These are phyloP conservation scores for Lasiurus borealis DNA, from an alignment of 2,113 vertebrate species.

Conservation along the genomic window DNA sequence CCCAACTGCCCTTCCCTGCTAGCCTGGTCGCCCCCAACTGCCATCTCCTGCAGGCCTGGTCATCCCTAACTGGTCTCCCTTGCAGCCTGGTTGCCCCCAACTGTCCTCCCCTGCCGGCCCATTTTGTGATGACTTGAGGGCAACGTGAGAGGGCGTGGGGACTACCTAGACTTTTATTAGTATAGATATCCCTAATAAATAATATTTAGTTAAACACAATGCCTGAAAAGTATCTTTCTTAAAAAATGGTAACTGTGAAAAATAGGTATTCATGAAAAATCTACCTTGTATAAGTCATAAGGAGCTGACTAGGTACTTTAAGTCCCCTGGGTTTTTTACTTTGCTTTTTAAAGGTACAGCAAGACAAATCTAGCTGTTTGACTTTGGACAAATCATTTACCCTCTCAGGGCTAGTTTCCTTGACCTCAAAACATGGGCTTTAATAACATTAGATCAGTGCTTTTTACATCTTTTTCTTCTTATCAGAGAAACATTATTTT, in stretches of 20 bases:
- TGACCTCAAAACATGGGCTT: neutral
- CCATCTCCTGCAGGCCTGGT: no score
- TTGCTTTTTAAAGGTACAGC: neutral
- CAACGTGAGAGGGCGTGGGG: no score
- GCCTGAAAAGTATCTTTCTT: neutral
- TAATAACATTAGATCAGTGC: neutral
- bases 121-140: no score
- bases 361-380: neutral
- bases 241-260: slow-evolving; percentile 43
- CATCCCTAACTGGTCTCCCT: no score
- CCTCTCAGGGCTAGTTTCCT: neutral
- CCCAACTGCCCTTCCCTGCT: no score
- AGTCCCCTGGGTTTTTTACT: neutral
- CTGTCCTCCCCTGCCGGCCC: no score
- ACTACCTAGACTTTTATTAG: no score
- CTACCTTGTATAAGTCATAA: neutral
- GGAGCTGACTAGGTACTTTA: neutral
- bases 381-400: neutral
- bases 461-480: slow-evolving; percentile 7
- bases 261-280: neutral
- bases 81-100: no score
- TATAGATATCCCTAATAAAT: neutral
- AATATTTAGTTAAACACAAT: neutral
- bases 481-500: neutral
- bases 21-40: no score